Evolutionary conservation across 2,797 vertebrate species (phyloP).

Genomic region (Lerista edwardsae): DNA sequence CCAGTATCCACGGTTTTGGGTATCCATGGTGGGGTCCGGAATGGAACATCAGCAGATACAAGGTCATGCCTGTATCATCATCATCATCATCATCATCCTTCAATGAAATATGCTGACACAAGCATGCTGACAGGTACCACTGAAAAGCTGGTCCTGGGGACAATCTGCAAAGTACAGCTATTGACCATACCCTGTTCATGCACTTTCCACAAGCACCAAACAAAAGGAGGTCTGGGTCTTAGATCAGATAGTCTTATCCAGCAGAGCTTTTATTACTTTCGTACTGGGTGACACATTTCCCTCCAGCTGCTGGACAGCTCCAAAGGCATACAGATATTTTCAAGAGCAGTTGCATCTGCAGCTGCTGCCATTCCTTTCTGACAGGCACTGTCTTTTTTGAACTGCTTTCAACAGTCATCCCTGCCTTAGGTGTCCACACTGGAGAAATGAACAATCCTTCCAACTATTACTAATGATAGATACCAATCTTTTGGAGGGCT

Average conservation of each 20-base stretch:
- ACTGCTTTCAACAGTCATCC: too few species aligned
- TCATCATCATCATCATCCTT: too few species aligned
- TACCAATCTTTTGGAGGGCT: not conserved
- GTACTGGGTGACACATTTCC: not conserved
- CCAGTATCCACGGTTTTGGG: too few species aligned
- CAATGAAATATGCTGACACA: too few species aligned
- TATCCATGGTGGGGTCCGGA: too few species aligned
- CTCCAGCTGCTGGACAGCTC: not conserved
- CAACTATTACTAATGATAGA: not conserved
- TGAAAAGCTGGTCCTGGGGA: not conserved
- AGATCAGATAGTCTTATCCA: not conserved
- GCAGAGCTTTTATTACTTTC: not conserved
- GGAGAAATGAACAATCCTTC: not conserved
- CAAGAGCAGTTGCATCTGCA: not conserved
- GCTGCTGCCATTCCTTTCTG: not conserved
- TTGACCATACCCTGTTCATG: not conserved
- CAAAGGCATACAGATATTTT: not conserved
- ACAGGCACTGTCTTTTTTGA: not conserved
- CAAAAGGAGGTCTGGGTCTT: not conserved
- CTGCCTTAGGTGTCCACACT: not conserved
- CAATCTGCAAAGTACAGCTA: not conserved
- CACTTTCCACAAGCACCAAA: not conserved
- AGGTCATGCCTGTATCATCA: too few species aligned
- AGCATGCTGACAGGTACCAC: too few species aligned
- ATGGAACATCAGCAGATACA: too few species aligned